A percentile compares a stretch with the other conserved stretches of the same genome.
These are phyloP conservation scores for Diadegma fenestrale DNA, from an alignment of 2,888 invertebrate species.

Conservation along the genomic window DNA sequence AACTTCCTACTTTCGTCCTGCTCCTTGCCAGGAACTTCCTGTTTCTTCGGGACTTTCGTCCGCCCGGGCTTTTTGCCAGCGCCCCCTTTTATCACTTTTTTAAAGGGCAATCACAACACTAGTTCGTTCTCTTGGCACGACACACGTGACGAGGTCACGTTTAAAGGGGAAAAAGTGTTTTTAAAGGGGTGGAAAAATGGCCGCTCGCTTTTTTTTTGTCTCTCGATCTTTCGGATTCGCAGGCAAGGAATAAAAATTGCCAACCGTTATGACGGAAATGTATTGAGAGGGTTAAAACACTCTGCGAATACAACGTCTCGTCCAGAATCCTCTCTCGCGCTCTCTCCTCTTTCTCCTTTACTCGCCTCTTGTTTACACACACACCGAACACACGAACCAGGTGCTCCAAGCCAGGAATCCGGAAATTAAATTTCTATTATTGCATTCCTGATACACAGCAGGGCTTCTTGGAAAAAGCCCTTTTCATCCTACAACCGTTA, in stretches of 20 bases:
- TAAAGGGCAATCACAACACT: conserved; percentile 33
- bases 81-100: conserved; percentile 44
- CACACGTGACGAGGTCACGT: conserved; percentile 12
- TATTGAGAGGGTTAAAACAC: conserved; percentile 41
- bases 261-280: conserved; percentile 59
- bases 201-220: conserved; percentile 32
- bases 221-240: conserved; percentile 33
- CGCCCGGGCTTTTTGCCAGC: conserved; percentile 14
- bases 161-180: conserved; percentile 50
- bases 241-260: conserved; percentile 5
- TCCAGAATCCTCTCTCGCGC: conserved; percentile 1
- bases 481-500: conserved; percentile 29
- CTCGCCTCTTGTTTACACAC: not conserved
- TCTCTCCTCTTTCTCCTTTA: conserved; percentile 40
- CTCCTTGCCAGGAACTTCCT: conserved; percentile 50
- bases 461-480: conserved; percentile 22
- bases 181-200: conserved; percentile 7
- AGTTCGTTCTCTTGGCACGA: conserved; percentile 26
- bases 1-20: conserved; percentile 70
- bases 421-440: conserved; percentile 67
- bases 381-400: conserved; percentile 23
- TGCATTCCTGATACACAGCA: conserved; percentile 59
- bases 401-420: conserved; percentile 60
- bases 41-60: conserved; percentile 45
- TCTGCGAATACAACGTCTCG: not conserved